Evolutionary conservation across 2,797 vertebrate genomes (phyloP).

Genomic region (Sebastes steindachneri): DNA sequence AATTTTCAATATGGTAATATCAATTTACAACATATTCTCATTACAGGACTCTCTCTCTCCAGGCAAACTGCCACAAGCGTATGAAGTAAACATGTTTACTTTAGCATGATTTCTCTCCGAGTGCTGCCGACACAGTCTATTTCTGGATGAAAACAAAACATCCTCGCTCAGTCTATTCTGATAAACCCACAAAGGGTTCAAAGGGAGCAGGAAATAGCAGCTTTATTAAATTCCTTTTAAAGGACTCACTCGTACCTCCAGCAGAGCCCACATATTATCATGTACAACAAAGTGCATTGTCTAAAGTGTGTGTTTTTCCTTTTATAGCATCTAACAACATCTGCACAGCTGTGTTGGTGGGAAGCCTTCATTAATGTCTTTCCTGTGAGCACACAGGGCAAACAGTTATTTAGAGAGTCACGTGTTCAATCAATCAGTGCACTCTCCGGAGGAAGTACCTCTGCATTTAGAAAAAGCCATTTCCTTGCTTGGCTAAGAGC

Average conservation of each 20-base stretch:
- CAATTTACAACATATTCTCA: not conserved
- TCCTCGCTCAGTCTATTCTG: constrained; percentile 20
- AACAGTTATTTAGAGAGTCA: constrained; percentile 41
- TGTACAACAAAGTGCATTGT: not conserved
- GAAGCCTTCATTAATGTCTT: constrained; percentile 22
- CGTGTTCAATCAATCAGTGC: constrained; percentile 39
- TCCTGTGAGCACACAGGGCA: constrained; percentile 16
- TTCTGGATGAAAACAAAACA: constrained; percentile 36
- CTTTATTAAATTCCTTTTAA: constrained; percentile 15
- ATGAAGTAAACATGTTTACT: constrained; percentile 56
- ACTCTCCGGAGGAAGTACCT: constrained; percentile 34
- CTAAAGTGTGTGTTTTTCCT: constrained; percentile 2
- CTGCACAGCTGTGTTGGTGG: not conserved
- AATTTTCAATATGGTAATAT: not conserved
- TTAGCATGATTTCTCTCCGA: not conserved
- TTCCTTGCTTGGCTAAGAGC: constrained; percentile 35
- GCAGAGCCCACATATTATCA: not conserved
- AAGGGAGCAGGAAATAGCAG: constrained; percentile 21
- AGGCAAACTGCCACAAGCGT: not conserved
- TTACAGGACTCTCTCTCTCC: not conserved
- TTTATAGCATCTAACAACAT: constrained; percentile 12
- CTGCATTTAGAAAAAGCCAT: constrained; percentile 34
- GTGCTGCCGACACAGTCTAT: not conserved
- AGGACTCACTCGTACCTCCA: not conserved
- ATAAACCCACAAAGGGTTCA: not conserved